Evolutionary conservation across 2,888 invertebrate genomes (phyloP).

Genomic region (Latrodectus hesperus): DNA sequence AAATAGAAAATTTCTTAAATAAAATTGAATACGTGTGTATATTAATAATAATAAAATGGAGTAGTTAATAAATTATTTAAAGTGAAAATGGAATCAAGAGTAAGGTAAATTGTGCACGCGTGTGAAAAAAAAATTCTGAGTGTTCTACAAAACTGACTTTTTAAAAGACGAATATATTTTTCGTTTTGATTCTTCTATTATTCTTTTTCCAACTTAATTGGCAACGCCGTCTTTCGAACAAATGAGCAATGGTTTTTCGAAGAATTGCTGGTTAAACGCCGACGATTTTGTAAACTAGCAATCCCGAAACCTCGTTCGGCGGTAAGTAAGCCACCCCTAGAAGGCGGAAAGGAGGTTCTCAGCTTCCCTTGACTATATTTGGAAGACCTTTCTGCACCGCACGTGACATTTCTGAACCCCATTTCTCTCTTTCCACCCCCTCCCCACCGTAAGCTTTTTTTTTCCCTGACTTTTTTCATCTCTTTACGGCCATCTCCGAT

Average conservation of each 20-base stretch:
- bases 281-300: slow-evolving; percentile 42
- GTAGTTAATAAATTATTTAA: too few species aligned
- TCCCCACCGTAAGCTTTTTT: slow-evolving; percentile 22
- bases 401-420: slow-evolving; percentile 34
- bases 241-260: background rate
- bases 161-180: too few species aligned
- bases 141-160: too few species aligned
- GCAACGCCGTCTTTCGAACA: too few species aligned
- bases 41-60: too few species aligned
- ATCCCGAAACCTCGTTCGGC: slow-evolving; percentile 47
- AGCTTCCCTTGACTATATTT: slow-evolving; percentile 68
- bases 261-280: slow-evolving; percentile 1
- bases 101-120: too few species aligned
- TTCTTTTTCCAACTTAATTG: too few species aligned
- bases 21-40: too few species aligned
- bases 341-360: slow-evolving; percentile 63
- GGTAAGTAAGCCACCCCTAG: slow-evolving; percentile 53
- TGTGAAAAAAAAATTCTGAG: too few species aligned
- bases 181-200: too few species aligned
- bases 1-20: too few species aligned
- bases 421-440: background rate
- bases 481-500: slow-evolving; percentile 2
- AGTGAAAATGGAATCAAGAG: too few species aligned
- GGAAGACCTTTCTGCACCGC: slow-evolving; percentile 33
- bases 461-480: slow-evolving; percentile 27